phyloP scores from a whole-genome alignment of 2,113 vertebrate species.

The Noctilio leporinus region DNA sequence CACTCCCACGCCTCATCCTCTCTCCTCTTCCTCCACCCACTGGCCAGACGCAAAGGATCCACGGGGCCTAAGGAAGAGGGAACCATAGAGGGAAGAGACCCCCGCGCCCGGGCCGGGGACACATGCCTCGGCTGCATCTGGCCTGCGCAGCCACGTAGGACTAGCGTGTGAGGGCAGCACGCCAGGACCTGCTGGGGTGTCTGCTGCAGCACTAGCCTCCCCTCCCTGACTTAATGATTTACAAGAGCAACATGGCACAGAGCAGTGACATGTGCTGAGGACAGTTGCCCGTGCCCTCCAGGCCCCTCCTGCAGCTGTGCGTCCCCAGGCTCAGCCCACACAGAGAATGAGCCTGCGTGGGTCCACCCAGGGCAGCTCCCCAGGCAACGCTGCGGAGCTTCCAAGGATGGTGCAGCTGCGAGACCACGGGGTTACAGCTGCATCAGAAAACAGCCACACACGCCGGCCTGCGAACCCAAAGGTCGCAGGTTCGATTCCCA shows the following conservation, averaged over 20 bases:
- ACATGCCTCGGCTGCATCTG: background rate
- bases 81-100: too few species aligned
- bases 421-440: background rate
- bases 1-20: background rate
- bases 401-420: too few species aligned
- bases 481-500: too few species aligned
- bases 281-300: background rate
- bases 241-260: background rate
- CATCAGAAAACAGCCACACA: too few species aligned
- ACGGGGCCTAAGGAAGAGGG: background rate
- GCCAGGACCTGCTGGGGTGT: background rate
- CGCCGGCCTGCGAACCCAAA: too few species aligned
- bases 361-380: too few species aligned
- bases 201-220: background rate
- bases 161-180: background rate
- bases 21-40: background rate
- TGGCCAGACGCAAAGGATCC: rapidly evolving
- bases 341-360: too few species aligned
- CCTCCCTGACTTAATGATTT: background rate
- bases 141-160: background rate
- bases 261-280: background rate
- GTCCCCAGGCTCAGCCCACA: background rate
- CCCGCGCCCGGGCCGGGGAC: background rate
- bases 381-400: background rate
- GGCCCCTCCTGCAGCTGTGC: background rate